These are phyloP conservation scores for Diprion similis DNA, from an alignment of 1,140 invertebrate genomes.

Conservation along the genomic window DNA sequence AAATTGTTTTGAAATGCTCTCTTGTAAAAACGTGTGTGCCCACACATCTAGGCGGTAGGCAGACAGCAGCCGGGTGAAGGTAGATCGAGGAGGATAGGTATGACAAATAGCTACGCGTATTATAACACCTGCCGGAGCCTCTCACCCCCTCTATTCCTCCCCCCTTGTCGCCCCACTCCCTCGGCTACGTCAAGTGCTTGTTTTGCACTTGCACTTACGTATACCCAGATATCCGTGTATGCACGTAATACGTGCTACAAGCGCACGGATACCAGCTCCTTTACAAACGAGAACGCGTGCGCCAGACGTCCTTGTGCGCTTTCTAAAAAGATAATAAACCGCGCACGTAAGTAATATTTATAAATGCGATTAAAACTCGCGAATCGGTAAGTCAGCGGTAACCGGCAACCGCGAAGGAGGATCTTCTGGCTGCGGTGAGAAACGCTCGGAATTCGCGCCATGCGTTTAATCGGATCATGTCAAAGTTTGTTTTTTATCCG, in stretches of 20 bases:
- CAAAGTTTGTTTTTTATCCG: no score
- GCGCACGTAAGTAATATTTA: slow-evolving; percentile 1
- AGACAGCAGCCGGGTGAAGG: no score
- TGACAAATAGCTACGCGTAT: not conserved
- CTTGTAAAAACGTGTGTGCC: no score
- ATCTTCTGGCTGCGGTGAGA: no score
- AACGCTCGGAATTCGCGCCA: no score
- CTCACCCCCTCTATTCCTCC: not conserved
- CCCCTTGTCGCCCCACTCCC: not conserved
- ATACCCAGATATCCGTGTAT: no score
- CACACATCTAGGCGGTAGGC: no score
- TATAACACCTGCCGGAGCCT: not conserved
- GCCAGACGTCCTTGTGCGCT: slow-evolving; percentile 29
- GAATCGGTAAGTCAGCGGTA: slow-evolving; percentile 19
- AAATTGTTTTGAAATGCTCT: no score
- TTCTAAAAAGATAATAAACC: slow-evolving; percentile 36
- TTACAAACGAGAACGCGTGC: slow-evolving; percentile 9
- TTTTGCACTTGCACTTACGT: not conserved
- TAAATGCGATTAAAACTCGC: not conserved
- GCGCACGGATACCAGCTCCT: no score
- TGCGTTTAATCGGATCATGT: no score
- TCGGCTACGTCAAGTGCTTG: not conserved
- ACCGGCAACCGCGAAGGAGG: no score
- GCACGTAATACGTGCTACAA: no score
- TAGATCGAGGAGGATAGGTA: not conserved